Percentiles rank a stretch among this genome's conserved stretches.
Conservation (phyloP, 2,797 vertebrate species). For the Phrynocephalus guinanensis region DNA sequence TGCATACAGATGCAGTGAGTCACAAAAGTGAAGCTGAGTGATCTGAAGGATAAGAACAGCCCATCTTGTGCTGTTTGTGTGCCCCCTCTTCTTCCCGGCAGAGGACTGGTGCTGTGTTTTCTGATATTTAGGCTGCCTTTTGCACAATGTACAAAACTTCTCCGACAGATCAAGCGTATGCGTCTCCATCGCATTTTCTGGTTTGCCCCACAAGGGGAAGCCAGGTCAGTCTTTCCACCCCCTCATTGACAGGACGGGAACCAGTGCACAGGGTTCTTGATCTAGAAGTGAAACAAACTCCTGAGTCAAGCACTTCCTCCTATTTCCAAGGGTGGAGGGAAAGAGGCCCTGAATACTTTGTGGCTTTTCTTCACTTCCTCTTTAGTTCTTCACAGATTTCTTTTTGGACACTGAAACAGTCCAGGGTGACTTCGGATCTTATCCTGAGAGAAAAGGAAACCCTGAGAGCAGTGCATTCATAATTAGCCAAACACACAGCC, state of each 20-base stretch:
- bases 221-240: background rate
- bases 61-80: no score
- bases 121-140: no score
- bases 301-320: background rate
- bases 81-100: no score
- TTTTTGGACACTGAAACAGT: background rate
- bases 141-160: no score
- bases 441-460: background rate
- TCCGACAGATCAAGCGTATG: no score
- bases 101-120: no score
- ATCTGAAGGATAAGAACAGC: no score
- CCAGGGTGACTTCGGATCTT: background rate
- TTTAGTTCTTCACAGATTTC: background rate
- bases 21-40: no score
- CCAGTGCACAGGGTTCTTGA: background rate
- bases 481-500: background rate
- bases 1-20: no score
- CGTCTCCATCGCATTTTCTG: no score
- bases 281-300: background rate
- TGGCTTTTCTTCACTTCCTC: background rate
- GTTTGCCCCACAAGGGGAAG: no score
- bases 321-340: background rate
- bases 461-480: background rate
- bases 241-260: background rate
- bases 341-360: background rate